Conservation (phyloP, 1,140 invertebrate species). For the Aplysia californica region DNA sequence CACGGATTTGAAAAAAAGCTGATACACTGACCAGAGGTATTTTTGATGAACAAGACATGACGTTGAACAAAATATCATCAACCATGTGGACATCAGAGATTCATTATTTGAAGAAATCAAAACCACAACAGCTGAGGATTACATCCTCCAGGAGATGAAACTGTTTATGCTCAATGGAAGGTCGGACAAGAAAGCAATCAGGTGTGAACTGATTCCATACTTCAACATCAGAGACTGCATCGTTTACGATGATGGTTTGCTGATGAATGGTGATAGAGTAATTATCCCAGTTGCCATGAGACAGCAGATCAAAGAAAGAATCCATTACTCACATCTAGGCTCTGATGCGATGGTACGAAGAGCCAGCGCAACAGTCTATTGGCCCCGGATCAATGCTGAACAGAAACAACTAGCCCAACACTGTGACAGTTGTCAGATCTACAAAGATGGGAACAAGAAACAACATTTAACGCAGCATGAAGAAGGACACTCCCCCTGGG, state of each 20-base stretch:
- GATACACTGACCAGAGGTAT: slow-evolving; percentile 37
- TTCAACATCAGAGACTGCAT: slow-evolving; percentile 44
- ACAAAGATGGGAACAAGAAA: slow-evolving; percentile 22
- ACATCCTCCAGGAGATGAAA: slow-evolving; percentile 3
- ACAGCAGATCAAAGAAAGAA: slow-evolving; percentile 45
- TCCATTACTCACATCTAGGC: slow-evolving; percentile 61
- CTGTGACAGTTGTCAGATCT: slow-evolving; percentile 39
- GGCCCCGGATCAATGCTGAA: slow-evolving; percentile 44
- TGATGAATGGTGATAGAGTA: slow-evolving; percentile 52
- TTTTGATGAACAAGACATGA: not conserved
- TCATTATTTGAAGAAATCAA: slow-evolving; percentile 24
- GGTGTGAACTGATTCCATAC: slow-evolving; percentile 22
- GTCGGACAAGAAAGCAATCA: slow-evolving; percentile 22
- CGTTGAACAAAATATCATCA: not conserved
- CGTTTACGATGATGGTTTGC: slow-evolving; percentile 41
- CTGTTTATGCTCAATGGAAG: slow-evolving; percentile 25
- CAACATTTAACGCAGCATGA: slow-evolving; percentile 36
- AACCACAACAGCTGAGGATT: slow-evolving; percentile 12
- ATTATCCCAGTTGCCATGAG: slow-evolving; percentile 51
- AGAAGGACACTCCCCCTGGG: slow-evolving; percentile 41
- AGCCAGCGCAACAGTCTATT: slow-evolving; percentile 43
- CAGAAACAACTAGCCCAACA: slow-evolving; percentile 37
- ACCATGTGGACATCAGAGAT: slow-evolving; percentile 26
- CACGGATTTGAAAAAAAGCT: slow-evolving; percentile 27
- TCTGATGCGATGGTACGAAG: slow-evolving; percentile 38